These are phyloP conservation scores for Oreochromis spilurus DNA, from an alignment of 2,113 vertebrate genomes.

Conservation along the genomic window DNA sequence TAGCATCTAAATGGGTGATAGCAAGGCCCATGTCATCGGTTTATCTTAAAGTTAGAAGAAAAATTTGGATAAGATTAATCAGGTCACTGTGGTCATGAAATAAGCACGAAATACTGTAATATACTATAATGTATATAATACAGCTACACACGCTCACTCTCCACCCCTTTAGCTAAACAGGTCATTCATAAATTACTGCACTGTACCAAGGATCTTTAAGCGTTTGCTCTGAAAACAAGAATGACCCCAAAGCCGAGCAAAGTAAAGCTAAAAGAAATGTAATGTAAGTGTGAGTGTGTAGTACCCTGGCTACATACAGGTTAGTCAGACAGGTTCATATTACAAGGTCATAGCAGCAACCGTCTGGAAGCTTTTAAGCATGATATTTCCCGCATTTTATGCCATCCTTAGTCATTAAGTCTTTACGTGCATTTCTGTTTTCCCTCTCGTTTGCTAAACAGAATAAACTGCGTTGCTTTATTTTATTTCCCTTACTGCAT, in stretches of 20 bases:
- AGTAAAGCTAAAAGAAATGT: background rate
- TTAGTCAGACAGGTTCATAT: background rate
- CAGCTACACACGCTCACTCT: background rate
- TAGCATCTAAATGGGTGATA: background rate
- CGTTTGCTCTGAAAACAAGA: accelerated
- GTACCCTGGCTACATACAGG: background rate
- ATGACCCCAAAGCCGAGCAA: accelerated
- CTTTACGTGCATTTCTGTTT: background rate
- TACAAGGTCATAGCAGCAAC: background rate
- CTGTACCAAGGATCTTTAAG: background rate
- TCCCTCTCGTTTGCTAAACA: accelerated
- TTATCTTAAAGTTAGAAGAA: background rate
- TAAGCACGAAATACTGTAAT: background rate
- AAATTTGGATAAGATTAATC: background rate
- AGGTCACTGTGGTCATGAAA: background rate
- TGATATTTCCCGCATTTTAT: accelerated
- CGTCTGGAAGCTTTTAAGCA: background rate
- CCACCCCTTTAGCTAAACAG: background rate
- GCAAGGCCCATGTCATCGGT: background rate
- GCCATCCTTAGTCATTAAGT: background rate
- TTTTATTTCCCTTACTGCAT: background rate
- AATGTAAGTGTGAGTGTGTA: background rate
- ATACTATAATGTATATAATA: background rate
- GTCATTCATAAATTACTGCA: background rate
- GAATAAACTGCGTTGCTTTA: background rate